phyloP scores from a whole-genome alignment of 2,113 vertebrate genomes.

The Protobothrops mucrosquamatus region DNA sequence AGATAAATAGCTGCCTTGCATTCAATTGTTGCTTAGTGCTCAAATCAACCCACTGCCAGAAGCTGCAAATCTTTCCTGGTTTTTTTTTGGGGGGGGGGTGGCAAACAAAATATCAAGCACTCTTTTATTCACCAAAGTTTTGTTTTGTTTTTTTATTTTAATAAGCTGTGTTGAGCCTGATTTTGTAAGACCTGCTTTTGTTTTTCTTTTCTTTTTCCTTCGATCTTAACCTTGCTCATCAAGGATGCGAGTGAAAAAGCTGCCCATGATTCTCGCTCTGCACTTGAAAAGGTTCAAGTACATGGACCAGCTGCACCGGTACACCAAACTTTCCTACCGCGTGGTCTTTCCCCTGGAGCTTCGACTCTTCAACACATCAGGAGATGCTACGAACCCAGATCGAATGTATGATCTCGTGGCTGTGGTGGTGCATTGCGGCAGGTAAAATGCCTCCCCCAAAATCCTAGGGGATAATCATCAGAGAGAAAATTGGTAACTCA shows the following conservation, averaged over 20 bases:
- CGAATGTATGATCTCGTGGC: constrained; percentile 91
- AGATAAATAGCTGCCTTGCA: background rate
- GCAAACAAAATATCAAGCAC: fast-evolving
- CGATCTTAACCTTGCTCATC: background rate
- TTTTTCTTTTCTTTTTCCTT: too few relatives aligned
- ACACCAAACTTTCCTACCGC: constrained; percentile 92
- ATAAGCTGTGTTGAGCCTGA: background rate
- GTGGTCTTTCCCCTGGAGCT: constrained; percentile 93
- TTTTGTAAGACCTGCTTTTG: background rate
- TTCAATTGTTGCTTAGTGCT: background rate
- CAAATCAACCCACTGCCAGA: background rate
- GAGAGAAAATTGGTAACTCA: too few relatives aligned
- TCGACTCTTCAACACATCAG: constrained; percentile 91
- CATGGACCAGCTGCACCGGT: constrained; percentile 94
- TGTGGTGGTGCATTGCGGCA: constrained; percentile 91
- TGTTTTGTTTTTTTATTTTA: too few relatives aligned
- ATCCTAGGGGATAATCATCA: too few relatives aligned
- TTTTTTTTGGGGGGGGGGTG: background rate
- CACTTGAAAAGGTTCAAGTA: constrained; percentile 94
- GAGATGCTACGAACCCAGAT: constrained; percentile 90
- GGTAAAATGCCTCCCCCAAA: constrained; percentile 59
- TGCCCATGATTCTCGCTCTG: constrained; percentile 91
- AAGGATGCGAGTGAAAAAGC: constrained; percentile 91
- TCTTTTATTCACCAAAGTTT: background rate
- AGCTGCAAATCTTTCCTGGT: background rate